Base-by-base conservation (phyloP, 2,888 invertebrate genomes). In the Standfussiana lucernea region DNA sequence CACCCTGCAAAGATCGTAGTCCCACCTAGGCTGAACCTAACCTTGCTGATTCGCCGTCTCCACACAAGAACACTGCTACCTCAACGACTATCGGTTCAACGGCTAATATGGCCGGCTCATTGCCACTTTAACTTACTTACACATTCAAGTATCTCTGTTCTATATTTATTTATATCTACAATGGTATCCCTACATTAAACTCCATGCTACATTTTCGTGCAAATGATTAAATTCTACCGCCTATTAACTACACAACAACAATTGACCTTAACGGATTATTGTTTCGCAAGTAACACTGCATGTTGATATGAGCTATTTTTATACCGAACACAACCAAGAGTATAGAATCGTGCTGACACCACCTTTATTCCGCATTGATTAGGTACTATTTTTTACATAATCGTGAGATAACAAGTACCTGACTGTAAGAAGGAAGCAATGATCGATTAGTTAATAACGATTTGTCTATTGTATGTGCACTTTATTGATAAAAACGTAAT, bases 191-290 rank as follows among this genome's bases (percentile, higher is more conserved):
- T 62, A 66, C 50, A 28, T 28, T 28, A 2, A 2, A 69, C 79
- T 35, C 50, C 67, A 61, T 73, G 64, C 69, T 81, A 79, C 62
- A 84, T 84, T 87, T 85, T 79, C 88, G 81, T 78, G 75, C 80
- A 72, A 65, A 83, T 84, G 72, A 79, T 84, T 82, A 82, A 82
- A 83, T 80, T 84, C 66, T 73, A 79, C 71, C 78, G 78, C 53
- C 42, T 78, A 76, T 83, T 85, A n/a, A n/a, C n/a, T n/a, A 82
- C 77, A 85, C 84, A 89, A 89, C 82, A 84, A 76, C 79, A 40
- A 85, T 76, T 84, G 90, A 89, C 90, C 90, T 90, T 87, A 84
- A 76, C 76, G 67, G 73, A 84, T 83, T 83, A 90, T 85, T 82
- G 77, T 78, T 73, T 85, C 87, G 80, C 82, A 75, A 77, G 72